Conservation (phyloP, 2,888 invertebrate genomes). For the Andrena hattorfiana region DNA sequence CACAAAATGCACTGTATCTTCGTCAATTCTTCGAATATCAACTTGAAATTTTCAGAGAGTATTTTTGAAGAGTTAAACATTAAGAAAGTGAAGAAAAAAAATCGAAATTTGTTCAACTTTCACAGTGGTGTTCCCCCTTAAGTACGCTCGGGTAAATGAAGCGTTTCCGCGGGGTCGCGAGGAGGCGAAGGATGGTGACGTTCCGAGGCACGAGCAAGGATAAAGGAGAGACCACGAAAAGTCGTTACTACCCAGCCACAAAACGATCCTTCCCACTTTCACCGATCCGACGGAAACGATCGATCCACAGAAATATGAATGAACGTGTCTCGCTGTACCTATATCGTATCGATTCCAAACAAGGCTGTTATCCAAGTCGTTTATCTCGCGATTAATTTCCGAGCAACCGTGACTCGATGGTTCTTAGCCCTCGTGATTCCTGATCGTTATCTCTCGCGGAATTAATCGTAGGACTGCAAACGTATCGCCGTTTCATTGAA, state of each 20-base stretch:
- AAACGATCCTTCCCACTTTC: constrained; percentile 38
- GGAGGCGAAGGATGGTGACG: not conserved
- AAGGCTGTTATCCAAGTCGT: constrained; percentile 37
- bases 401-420: constrained; percentile 54
- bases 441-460: constrained; percentile 49
- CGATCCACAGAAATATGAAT: not conserved
- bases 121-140: too few relatives aligned
- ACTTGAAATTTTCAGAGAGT: too few relatives aligned
- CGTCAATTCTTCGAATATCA: too few relatives aligned
- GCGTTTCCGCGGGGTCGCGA: not conserved
- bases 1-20: too few relatives aligned
- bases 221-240: too few relatives aligned
- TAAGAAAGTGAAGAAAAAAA: too few relatives aligned
- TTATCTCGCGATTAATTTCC: constrained; percentile 57
- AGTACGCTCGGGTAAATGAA: constrained; percentile 11
- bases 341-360: constrained; percentile 13
- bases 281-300: constrained; percentile 21
- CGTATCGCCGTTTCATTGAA: constrained; percentile 24
- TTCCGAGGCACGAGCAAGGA: too few relatives aligned
- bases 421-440: constrained; percentile 39
- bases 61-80: too few relatives aligned
- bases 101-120: too few relatives aligned
- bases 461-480: constrained; percentile 8
- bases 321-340: constrained; percentile 14
- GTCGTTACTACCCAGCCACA: not conserved